phyloP scores from a whole-genome alignment of 1,140 invertebrate species.

The Streblospio benedicti region DNA sequence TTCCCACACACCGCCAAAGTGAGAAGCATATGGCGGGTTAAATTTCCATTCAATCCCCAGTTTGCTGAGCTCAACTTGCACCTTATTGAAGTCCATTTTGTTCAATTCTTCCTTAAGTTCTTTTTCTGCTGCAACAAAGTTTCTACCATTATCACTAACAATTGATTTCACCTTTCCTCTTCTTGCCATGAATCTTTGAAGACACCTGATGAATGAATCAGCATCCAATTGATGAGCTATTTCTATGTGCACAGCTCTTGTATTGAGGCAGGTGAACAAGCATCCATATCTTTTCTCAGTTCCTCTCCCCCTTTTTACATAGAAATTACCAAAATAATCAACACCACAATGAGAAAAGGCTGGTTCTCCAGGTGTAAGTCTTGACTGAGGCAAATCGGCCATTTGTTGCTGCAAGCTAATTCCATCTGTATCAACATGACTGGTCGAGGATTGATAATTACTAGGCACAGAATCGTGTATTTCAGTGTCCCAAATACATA shows the following conservation, averaged over 20 bases:
- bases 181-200: constrained; percentile 20
- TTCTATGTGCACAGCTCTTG: not conserved
- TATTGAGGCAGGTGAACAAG: not conserved
- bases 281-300: not conserved
- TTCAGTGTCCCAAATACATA: no score
- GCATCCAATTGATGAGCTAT: not conserved
- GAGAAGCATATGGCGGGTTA: not conserved
- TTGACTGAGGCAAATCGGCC: not conserved
- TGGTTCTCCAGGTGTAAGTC: not conserved
- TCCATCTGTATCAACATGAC: no score
- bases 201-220: not conserved
- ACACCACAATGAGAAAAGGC: not conserved
- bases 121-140: constrained; percentile 35
- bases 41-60: constrained; percentile 1
- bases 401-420: no score
- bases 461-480: no score
- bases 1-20: not conserved
- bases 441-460: no score
- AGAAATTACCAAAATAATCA: not conserved
- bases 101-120: constrained; percentile 13
- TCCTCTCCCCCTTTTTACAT: not conserved
- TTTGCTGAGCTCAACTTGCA: no score
- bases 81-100: no score
- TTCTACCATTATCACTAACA: constrained; percentile 41
- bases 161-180: constrained; percentile 31